phyloP scores from a whole-genome alignment of 2,113 vertebrate species.

The Sprattus sprattus region DNA sequence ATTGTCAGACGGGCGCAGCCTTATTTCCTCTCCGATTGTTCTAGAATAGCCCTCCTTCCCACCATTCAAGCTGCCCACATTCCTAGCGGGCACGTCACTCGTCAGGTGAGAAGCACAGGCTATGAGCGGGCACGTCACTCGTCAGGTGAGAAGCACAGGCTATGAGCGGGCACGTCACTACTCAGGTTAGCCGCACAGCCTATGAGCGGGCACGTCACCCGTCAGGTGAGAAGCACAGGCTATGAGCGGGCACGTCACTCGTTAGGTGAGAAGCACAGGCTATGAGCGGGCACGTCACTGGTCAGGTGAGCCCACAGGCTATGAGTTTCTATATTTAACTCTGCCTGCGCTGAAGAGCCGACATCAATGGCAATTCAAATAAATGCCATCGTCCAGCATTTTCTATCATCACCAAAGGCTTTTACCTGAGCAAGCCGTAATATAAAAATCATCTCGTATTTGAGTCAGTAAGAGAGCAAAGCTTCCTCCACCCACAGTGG shows the following conservation, averaged over 20 bases:
- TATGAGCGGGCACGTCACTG: too few species aligned
- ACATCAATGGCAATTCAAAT: background rate
- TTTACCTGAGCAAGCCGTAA: background rate
- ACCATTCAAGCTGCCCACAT: background rate
- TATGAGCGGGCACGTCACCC: background rate
- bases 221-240: background rate
- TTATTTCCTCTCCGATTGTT: background rate
- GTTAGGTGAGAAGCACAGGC: too few species aligned
- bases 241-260: background rate
- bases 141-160: too few species aligned
- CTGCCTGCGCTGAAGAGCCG: background rate
- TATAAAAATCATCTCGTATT: background rate
- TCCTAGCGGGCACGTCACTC: background rate
- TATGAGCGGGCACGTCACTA: too few species aligned
- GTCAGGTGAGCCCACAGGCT: background rate
- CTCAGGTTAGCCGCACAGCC: background rate
- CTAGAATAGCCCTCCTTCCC: background rate
- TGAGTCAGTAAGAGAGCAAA: background rate
- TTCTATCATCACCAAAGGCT: background rate
- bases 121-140: background rate
- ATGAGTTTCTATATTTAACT: constrained; percentile 11
- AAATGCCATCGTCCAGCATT: background rate
- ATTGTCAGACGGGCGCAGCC: background rate
- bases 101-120: background rate
- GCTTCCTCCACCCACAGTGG: background rate